Evolutionary conservation across 2,888 invertebrate species (phyloP), one percentile per base, ranked within the genome.

Genomic region (Aphidoletes aphidimyza): DNA sequence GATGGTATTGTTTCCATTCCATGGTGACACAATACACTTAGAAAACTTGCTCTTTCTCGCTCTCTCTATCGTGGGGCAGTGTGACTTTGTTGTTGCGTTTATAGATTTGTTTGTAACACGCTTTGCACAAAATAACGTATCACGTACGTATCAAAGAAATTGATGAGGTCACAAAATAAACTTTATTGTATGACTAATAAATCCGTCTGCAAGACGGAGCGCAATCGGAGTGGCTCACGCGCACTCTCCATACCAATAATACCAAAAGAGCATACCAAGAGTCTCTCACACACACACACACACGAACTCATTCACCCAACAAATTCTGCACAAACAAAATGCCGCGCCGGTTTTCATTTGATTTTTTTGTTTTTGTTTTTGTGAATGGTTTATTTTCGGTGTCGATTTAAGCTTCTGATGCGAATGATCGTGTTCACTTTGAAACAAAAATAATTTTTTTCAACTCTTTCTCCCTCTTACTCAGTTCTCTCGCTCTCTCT

Each of bases 171-270:
- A 69, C 69, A 69, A 69, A 30, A 30, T 69, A 69, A 69, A 30
- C 30, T 69, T 69, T 30, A 69, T 69, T 69, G 69, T 69, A 69
- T 69, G 69, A 69, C 69, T 69, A 69, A 69, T 69, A 69, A 69
- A 69, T 69, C 69, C 9, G n/a, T 69, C 69, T 30, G 69, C 34
- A 54, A 17, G 0, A 30, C 69, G 30, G 30, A 69, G n/a, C n/a
- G n/a, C n/a, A n/a, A n/a, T n/a, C n/a, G n/a, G n/a, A n/a, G n/a
- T n/a, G n/a, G n/a, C n/a, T n/a, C n/a, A n/a, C n/a, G n/a, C n/a
- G n/a, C n/a, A n/a, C n/a, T n/a, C n/a, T n/a, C n/a, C n/a, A n/a
- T n/a, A n/a, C n/a, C n/a, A n/a, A n/a, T n/a, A n/a, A n/a, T n/a
- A n/a, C n/a, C n/a, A n/a, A n/a, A n/a, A n/a, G n/a, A n/a, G n/a